A percentile compares a stretch with the other conserved stretches of the same genome.
These are phyloP conservation scores for Bombylius major DNA, from an alignment of 2,888 invertebrate species.

Conservation along the genomic window DNA sequence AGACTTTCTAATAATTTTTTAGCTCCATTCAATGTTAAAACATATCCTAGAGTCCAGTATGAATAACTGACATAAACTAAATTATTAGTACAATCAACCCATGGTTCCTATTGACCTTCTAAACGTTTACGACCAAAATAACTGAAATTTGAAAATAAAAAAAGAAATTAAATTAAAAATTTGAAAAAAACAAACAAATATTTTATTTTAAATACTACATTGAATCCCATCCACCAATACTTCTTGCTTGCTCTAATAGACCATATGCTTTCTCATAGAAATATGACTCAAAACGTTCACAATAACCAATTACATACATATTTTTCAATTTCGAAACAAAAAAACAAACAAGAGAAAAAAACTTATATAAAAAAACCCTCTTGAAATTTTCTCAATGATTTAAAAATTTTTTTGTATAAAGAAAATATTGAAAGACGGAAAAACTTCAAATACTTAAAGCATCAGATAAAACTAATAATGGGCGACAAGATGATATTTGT, in stretches of 20 bases:
- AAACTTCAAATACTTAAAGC: no score
- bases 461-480: no score
- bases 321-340: no score
- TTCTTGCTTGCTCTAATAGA: constrained; percentile 36
- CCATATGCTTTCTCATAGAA: constrained; percentile 43
- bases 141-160: constrained; percentile 35
- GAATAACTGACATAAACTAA: constrained; percentile 78
- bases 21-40: constrained; percentile 68
- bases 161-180: background rate
- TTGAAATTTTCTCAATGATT: no score
- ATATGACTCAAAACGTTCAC: constrained; percentile 76
- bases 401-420: no score
- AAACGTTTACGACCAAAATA: constrained; percentile 91
- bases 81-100: constrained; percentile 51
- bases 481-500: no score
- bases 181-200: background rate
- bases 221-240: constrained; percentile 67
- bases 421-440: no score
- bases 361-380: no score
- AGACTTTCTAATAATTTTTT: constrained; percentile 60
- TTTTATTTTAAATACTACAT: constrained; percentile 43
- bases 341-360: no score
- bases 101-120: constrained; percentile 54
- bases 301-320: no score
- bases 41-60: constrained; percentile 96